Base-by-base conservation (phyloP, 2,888 invertebrate species). In the Cordylochernes scorpioides region DNA sequence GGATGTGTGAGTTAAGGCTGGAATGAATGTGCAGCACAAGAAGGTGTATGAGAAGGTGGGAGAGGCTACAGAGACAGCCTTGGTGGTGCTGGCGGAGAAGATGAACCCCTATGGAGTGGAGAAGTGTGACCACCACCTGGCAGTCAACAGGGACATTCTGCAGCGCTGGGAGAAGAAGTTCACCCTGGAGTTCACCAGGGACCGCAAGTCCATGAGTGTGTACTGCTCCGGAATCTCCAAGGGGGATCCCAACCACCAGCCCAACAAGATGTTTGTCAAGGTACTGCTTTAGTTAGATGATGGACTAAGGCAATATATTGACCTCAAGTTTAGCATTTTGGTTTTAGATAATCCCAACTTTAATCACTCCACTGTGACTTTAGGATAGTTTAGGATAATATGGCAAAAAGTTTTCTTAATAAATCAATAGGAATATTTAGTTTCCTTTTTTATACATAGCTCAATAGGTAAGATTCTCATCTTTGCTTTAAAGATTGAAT, bases 151-250 rank as follows among this genome's bases (percentile, higher is more conserved):
- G 52, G 86, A 88, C 55, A 73, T 80, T 45, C 84, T 86, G 59
- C 97, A 94, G 94, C 86, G 75, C 64, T n/a, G n/a, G n/a, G n/a
- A n/a, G n/a, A 99, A 97, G 55, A 94, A 97, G 53, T 97, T 91
- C 63, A 99, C 97, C 25, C 66, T 99, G 40, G 97, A 99, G 56
- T 99, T 99, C 67, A 94, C 94, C 19, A 78, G 97, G 49, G 97
- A 99, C 67, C 75, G 97, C 60, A 99, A 99, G 65, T 94, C 94
- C 39, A 99, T 99, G 97, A 94, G 91, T 88, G 88, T 58, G 63
- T 68, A 27, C 94, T 97, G 31, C 64, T 80, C 41, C 88, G 86
- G 58, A 62, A 77, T 28, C 71, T 71, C 39, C 71, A 75, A 44
- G 61, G 84, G 40, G 86, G 86, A 42, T 70, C 63, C 49, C 86